Evolutionary conservation across 2,888 invertebrate species (phyloP), one percentile per base, ranked within the genome.

Genomic region (Pasiphila rectangulata): DNA sequence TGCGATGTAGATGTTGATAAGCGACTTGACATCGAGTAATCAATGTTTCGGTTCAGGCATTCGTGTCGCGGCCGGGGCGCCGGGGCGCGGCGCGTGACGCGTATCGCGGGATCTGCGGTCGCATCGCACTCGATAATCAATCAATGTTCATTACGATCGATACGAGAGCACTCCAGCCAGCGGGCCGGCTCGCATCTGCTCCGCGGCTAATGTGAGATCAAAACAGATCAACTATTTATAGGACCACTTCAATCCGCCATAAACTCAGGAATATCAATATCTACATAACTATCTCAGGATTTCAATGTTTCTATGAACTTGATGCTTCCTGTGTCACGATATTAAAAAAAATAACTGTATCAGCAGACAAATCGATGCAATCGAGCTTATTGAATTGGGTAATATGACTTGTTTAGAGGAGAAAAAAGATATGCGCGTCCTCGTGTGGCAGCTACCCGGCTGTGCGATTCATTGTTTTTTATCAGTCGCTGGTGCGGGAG

Each of bases 71-170:
- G 6, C 7, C 21, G 21, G 6, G 7, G 24, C 21, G 9, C 6
- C 15, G 15, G 20, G 15, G 5, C 5, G 17, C 16, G 13, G 39
- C 19, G 38, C 9, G 25, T 30, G 41, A 16, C 35, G 44, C 40
- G 44, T 24, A 7, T 40, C 16, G 20, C 23, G 23, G 58, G 57
- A 59, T 66, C 63, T 65, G 62, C 54, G 46, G 66, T 77, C 74
- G 46, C 65, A 66, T 76, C 75, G 67, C 75, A 69, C 64, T 69
- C 70, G 74, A 80, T 77, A 73, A 76, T 80, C 80, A 77, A 77
- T 79, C 79, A 75, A 65, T 69, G 70, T 72, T 68, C 67, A 71
- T 69, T 69, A 63, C 63, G n/a, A n/a, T n/a, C n/a, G 56, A 51
- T 57, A 57, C 5, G 27, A 35, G 3, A 9, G 13, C 48, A 61